Base-by-base conservation (phyloP, 2,113 vertebrate species). In the Prunella himalayana region DNA sequence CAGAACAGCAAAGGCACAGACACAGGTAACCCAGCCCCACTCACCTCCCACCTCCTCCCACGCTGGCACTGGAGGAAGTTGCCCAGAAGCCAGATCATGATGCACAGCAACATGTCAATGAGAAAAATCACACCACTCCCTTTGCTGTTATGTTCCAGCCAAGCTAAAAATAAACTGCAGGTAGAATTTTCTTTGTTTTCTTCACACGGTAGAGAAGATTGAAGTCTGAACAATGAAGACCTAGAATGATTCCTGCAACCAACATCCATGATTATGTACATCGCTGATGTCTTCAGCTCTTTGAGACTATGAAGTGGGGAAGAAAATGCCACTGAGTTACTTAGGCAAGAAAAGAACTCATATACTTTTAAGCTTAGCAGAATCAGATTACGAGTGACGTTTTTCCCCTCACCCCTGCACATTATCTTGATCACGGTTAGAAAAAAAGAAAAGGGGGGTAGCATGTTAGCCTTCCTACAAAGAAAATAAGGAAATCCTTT, bases 151-250 rank as follows among this genome's bases (percentile, higher is more conserved):
- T 18, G 22, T 75, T 69, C 27, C 82, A 90, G 49, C 59, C 78
- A 75, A 39, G 31, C 19, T 60, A 56, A 85, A 87, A 79, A 56
- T 44, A 87, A 64, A 51, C 37, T 33, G 44, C 63, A 72, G 63
- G 73, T 68, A 49, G 18, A 28, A 21, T 53, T 83, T 53, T 19
- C 76, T 80, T 95, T 77, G 68, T 82, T 94, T 60, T 59, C 69
- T 91, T 89, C 69, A 33, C 23, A 7, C 0, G 0, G 33, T 27
- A 64, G 33, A 81, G n/a, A 63, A 75, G 37, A 68, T 15, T 71
- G 7, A 15, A 53, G 42, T 42, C 82, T 25, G 22, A 84, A 79
- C 44, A 68, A 59, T 22, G 35, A 86, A 47, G 23, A 60, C 28
- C 31, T 37, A 64, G 78, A 73, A 53, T 5, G 60, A 66, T 66